These are phyloP conservation scores for Pollenia angustigena DNA, from an alignment of 2,888 invertebrate species.

Conservation along the genomic window DNA sequence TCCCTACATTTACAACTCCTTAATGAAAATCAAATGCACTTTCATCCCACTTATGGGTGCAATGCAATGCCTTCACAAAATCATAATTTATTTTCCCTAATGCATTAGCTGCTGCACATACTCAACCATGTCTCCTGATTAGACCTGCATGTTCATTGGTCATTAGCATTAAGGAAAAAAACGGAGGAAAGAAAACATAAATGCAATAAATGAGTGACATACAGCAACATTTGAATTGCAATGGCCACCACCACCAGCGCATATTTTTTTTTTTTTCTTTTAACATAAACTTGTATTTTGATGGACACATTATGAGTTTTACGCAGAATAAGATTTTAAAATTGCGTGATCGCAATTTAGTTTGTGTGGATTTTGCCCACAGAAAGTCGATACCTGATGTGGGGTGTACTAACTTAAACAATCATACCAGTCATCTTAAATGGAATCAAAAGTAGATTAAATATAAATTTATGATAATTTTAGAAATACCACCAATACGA, in stretches of 20 bases:
- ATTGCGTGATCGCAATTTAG: conserved; percentile 47
- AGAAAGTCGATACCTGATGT: conserved; percentile 20
- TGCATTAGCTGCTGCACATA: not conserved
- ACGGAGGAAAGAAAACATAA: not conserved
- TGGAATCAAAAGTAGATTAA: conserved; percentile 50
- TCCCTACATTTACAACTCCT: too few relatives aligned
- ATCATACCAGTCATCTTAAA: conserved; percentile 27
- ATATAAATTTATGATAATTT: conserved; percentile 49
- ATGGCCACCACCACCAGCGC: conserved; percentile 26
- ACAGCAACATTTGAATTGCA: conserved; percentile 45
- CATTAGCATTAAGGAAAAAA: conserved; percentile 34
- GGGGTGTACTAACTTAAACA: not conserved
- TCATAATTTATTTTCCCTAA: not conserved
- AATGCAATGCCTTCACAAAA: not conserved
- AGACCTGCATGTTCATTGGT: conserved; percentile 52
- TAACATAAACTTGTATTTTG: not conserved
- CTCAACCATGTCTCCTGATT: conserved; percentile 29
- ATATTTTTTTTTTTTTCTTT: not conserved
- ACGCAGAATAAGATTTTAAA: conserved; percentile 34
- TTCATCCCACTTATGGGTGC: not conserved
- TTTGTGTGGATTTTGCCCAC: not conserved
- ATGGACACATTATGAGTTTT: conserved; percentile 42
- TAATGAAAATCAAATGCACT: not conserved
- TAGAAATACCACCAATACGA: conserved; percentile 20
- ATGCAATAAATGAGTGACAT: conserved; percentile 44